A percentile compares a stretch with the other conserved stretches of the same genome.
Evolutionary conservation across 1,140 invertebrate genomes (phyloP).

Genomic region (Diorhabda elongata): DNA sequence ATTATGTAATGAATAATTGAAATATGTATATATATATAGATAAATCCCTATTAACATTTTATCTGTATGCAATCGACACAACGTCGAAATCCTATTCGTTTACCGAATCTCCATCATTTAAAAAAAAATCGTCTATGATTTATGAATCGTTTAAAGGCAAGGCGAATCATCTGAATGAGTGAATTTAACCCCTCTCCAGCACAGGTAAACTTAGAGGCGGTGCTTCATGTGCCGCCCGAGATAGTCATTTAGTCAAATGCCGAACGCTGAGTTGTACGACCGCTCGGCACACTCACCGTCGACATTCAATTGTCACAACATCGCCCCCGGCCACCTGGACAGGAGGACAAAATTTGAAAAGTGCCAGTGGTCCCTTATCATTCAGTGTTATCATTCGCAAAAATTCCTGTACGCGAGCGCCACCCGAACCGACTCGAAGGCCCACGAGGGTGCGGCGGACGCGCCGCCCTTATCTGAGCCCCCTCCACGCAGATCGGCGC

Average conservation of each 20-base stretch:
- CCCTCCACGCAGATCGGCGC: conserved; percentile 40
- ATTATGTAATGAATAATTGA: too few relatives aligned
- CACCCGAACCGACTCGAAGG: conserved; percentile 37
- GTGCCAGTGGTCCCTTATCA: conserved; percentile 7
- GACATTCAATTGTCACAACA: conserved; percentile 25
- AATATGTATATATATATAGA: too few relatives aligned
- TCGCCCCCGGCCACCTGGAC: conserved; percentile 15
- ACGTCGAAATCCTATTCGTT: not conserved
- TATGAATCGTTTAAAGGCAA: conserved; percentile 37
- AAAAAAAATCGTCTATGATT: conserved; percentile 36
- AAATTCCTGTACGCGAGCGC: conserved; percentile 34
- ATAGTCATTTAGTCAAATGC: conserved; percentile 46
- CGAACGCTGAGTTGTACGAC: conserved; percentile 34
- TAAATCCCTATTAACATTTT: too few relatives aligned
- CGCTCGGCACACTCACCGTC: conserved; percentile 33
- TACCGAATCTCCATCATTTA: not conserved
- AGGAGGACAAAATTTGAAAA: conserved; percentile 12
- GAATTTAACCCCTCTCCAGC: conserved; percentile 30
- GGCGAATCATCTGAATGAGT: conserved; percentile 34
- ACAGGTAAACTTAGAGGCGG: conserved; percentile 45
- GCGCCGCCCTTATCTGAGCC: conserved; percentile 45
- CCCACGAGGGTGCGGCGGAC: conserved; percentile 42
- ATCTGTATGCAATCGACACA: too few relatives aligned
- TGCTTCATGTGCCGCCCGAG: conserved; percentile 37
- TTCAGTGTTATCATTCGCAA: conserved; percentile 15